Evolutionary conservation across 2,797 vertebrate species (phyloP), one percentile per base, ranked within the genome.

Genomic region (Crenichthys baileyi): DNA sequence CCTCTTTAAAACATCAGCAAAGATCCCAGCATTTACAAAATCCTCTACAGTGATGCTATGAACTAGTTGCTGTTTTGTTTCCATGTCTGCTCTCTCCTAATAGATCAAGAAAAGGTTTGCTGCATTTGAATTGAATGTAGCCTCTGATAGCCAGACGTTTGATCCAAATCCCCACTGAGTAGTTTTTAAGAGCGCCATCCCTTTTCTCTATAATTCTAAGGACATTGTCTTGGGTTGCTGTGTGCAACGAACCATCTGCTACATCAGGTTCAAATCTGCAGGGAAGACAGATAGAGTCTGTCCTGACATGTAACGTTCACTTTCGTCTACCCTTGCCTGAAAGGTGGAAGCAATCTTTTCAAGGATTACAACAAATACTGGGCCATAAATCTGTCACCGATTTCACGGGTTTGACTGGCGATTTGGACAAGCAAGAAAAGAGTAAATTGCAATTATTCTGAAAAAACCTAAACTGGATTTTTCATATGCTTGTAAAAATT

Each of bases 221-320:
- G 5, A 76, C n/a, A 39, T 48, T 22, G 11, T 72, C 70, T 78
- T 31, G 29, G 58, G 60, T 72, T 48, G 58, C 39, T 72, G 36
- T 53, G 31, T n/a, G 29, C 24, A 63, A 72, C 16, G 18, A 67
- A 65, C 58, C 77, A 79, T 79, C 50, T 73, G 71, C 77, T 39
- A 73, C 70, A 79, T 51, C 48, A 31, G 70, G 71, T 73, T 65
- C 51, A 75, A 78, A 63, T 70, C 29, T 68, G 48, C 60, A 76
- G 6, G 60, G 18, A 50, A 48, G 31, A 67, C 41, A 67, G 39
- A 78, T 16, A 65, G 56, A 72, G 61, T 18, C 29, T 50, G 2
- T 0, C 9, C 26, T 7, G 70, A 77, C 72, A 53, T 20, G 50
- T 20, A 26, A 75, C 39, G 16, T 56, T 70, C 56, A n/a, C 22